These are phyloP conservation scores for Drosophila pruinosa DNA, from an alignment of 1,140 invertebrate genomes.

Conservation along the genomic window DNA sequence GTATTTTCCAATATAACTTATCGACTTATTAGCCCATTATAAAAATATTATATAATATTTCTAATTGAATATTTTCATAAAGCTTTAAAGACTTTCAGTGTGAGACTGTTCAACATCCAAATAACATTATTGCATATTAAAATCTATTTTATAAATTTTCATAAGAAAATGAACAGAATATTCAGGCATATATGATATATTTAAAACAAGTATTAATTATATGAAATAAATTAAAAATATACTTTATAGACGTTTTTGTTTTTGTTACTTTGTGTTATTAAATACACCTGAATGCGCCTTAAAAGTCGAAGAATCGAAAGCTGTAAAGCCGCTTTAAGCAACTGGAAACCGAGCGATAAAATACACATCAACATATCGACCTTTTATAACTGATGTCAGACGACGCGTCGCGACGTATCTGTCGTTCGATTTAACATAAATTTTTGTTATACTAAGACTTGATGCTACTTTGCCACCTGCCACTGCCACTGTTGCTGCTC, in stretches of 20 bases:
- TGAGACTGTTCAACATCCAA: too few relatives aligned
- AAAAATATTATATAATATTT: not conserved
- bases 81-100: too few relatives aligned
- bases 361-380: slow-evolving; percentile 33
- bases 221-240: too few relatives aligned
- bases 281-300: slow-evolving; percentile 58
- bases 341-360: slow-evolving; percentile 57
- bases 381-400: slow-evolving; percentile 64
- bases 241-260: not conserved
- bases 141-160: too few relatives aligned
- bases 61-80: not conserved
- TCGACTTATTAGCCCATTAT: not conserved
- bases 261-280: slow-evolving; percentile 33
- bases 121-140: too few relatives aligned
- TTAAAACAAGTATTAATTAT: too few relatives aligned
- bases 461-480: slow-evolving; percentile 38
- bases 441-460: slow-evolving; percentile 44
- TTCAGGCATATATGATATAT: too few relatives aligned
- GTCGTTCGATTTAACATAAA: slow-evolving; percentile 77
- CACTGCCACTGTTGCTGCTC: slow-evolving; percentile 15
- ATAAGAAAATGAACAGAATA: too few relatives aligned
- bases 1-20: not conserved
- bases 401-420: slow-evolving; percentile 29
- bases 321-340: slow-evolving; percentile 63
- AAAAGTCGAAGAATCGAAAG: not conserved